These are phyloP conservation scores for Mormoops blainvillei DNA, from an alignment of 2,113 vertebrate species.

Conservation along the genomic window DNA sequence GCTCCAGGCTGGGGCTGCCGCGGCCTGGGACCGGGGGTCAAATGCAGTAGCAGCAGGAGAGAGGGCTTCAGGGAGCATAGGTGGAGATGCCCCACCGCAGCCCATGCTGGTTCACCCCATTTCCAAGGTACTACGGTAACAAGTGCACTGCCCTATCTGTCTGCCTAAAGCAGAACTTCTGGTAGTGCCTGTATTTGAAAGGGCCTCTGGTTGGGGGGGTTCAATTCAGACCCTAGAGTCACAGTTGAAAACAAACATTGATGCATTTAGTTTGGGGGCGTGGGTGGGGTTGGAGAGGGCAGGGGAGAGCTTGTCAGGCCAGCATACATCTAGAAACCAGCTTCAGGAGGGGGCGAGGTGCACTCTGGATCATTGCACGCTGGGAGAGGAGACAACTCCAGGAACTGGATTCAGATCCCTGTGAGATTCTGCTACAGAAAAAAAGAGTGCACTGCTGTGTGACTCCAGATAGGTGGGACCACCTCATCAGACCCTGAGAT, in stretches of 20 bases:
- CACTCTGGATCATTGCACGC: not conserved
- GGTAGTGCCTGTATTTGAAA: not conserved
- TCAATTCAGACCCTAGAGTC: not conserved
- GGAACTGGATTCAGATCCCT: not conserved
- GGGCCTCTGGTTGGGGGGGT: not conserved
- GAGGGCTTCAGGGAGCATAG: not conserved
- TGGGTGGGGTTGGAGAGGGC: too few species aligned
- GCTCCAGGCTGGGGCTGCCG: not conserved
- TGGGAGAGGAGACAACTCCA: not conserved
- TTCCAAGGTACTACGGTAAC: not conserved
- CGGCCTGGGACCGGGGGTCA: not conserved
- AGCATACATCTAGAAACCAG: not conserved
- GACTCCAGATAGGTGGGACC: not conserved
- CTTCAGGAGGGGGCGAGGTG: not conserved
- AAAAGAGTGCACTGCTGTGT: not conserved
- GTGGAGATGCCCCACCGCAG: not conserved
- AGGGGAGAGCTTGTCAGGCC: not conserved
- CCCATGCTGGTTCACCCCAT: rapidly evolving
- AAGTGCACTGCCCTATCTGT: not conserved
- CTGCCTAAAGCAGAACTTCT: not conserved
- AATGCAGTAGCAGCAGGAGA: not conserved
- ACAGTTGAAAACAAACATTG: not conserved
- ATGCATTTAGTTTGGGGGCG: not conserved
- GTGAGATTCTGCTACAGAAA: not conserved
- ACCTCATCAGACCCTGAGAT: not conserved